Conservation (phyloP, 1,140 invertebrate species). For the Doryteuthis pealeii region DNA sequence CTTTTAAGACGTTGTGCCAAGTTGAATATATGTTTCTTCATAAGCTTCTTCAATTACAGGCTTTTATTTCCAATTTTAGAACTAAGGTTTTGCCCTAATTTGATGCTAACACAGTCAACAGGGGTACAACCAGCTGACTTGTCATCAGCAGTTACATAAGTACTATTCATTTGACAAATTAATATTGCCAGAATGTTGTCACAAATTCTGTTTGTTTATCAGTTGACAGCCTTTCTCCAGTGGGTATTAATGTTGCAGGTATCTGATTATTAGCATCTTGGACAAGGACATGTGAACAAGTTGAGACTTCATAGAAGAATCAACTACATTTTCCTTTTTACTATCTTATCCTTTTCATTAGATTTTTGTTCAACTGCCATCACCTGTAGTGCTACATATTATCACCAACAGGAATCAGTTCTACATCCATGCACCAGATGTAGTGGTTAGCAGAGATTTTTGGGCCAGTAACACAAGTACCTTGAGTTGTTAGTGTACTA, state of each 20-base stretch:
- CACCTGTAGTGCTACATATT: not conserved
- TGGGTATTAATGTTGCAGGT: not conserved
- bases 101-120: not conserved
- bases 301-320: not conserved
- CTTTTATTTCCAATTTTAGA: not conserved
- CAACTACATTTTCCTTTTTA: not conserved
- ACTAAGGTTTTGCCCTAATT: not conserved
- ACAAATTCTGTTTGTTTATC: not conserved
- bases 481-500: not conserved
- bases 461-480: not conserved
- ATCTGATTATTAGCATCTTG: not conserved
- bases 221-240: not conserved
- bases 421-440: not conserved
- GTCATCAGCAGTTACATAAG: not conserved
- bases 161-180: not conserved
- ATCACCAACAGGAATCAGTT: not conserved
- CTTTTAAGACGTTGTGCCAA: not conserved
- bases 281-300: not conserved
- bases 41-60: constrained; percentile 8
- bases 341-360: not conserved
- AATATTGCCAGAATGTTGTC: not conserved
- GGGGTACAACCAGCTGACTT: not conserved
- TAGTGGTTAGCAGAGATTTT: not conserved
- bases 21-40: not conserved
- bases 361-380: constrained; percentile 2